phyloP scores from a whole-genome alignment of 2,888 invertebrate species.

The Lithophane socia region DNA sequence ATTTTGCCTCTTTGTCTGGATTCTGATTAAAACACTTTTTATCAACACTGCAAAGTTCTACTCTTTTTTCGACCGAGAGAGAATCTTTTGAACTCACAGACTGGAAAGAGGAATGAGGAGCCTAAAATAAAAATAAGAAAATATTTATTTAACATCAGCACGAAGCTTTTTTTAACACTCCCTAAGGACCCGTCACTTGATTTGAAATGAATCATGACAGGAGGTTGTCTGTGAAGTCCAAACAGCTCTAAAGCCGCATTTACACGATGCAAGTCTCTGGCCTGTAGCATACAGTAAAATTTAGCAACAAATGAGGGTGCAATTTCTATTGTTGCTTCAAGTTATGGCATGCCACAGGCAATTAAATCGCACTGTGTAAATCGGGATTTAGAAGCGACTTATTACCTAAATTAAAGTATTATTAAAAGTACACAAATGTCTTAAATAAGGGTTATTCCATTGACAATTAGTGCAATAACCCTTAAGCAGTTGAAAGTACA shows the following conservation, averaged over 20 bases:
- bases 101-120: background rate
- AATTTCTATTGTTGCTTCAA: background rate
- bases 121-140: background rate
- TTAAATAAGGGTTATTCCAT: no score
- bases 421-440: no score
- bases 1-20: conserved; percentile 16
- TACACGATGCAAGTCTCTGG: background rate
- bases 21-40: conserved; percentile 26
- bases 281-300: background rate
- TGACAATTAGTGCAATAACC: no score
- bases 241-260: background rate
- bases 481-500: no score
- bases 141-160: background rate
- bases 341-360: background rate
- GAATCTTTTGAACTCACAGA: background rate
- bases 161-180: background rate
- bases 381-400: background rate
- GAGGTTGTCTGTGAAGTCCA: conserved; percentile 6
- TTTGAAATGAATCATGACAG: conserved; percentile 18
- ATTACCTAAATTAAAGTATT: background rate
- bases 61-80: background rate
- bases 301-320: background rate
- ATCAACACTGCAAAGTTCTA: background rate
- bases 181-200: background rate
- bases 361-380: background rate